Percentiles rank a stretch among this genome's conserved stretches.
phyloP scores from a whole-genome alignment of 2,888 invertebrate species.

The Altica lythri region DNA sequence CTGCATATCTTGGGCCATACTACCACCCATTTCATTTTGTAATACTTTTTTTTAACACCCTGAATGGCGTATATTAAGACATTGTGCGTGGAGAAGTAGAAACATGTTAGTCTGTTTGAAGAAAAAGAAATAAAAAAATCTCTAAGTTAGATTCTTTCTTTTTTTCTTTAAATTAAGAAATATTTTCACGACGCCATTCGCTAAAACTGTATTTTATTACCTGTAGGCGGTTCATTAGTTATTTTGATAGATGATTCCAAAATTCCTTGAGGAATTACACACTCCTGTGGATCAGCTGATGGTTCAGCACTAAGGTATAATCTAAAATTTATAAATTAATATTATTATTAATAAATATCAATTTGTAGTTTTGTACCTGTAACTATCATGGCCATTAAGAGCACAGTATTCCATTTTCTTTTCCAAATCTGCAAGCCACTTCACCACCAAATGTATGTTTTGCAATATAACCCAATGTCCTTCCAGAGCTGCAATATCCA shows the following conservation, averaged over 20 bases:
- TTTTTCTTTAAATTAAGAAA: no score
- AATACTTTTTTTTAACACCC: no score
- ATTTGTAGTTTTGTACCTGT: slow-evolving; percentile 45
- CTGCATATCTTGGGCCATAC: no score
- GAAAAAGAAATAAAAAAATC: no score
- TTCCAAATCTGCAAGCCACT: slow-evolving; percentile 86
- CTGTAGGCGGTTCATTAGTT: slow-evolving; percentile 94
- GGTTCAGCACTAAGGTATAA: slow-evolving; percentile 91
- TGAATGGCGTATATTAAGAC: no score
- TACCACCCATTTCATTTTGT: no score
- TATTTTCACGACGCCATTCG: no score
- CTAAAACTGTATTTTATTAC: no score
- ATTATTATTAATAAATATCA: no score
- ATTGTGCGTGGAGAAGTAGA: no score
- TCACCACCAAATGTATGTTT: slow-evolving; percentile 90
- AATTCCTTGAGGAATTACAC: slow-evolving; percentile 82
- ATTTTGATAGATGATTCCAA: slow-evolving; percentile 93
- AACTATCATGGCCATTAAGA: slow-evolving; percentile 67
- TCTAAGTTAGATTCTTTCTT: no score
- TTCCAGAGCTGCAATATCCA: slow-evolving; percentile 72
- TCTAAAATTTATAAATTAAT: slow-evolving; percentile 48
- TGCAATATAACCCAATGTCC: slow-evolving; percentile 95
- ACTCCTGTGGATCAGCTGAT: slow-evolving; percentile 67
- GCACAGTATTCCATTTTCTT: slow-evolving; percentile 87
- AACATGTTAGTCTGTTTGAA: no score